These are phyloP conservation scores for Hydrophis major DNA, from an alignment of 2,797 vertebrate species.

Conservation along the genomic window DNA sequence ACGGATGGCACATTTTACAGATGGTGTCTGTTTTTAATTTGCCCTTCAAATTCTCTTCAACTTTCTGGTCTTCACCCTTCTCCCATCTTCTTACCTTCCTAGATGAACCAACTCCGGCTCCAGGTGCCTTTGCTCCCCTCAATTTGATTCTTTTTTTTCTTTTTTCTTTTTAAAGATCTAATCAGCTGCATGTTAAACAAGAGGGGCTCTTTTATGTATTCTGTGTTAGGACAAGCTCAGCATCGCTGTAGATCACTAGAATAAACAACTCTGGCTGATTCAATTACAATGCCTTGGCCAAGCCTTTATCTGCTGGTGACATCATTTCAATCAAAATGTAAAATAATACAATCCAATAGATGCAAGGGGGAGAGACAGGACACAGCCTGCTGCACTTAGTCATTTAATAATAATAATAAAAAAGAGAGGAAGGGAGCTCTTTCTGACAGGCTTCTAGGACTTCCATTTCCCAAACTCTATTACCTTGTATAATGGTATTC, in stretches of 20 bases:
- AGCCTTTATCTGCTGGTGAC: conserved; percentile 93
- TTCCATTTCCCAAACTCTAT: conserved; percentile 89
- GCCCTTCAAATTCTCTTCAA: conserved; percentile 6
- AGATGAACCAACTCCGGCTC: conserved; percentile 25
- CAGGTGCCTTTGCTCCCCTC: conserved; percentile 43
- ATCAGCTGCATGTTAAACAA: conserved; percentile 93
- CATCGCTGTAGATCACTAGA: conserved; percentile 88
- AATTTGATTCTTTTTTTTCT: conserved; percentile 58
- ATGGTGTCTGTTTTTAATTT: conserved; percentile 74
- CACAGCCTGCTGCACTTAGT: conserved; percentile 92
- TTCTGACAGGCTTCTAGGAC: conserved; percentile 86
- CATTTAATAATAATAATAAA: conserved; percentile 82
- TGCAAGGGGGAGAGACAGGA: conserved; percentile 91
- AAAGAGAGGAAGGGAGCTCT: conserved; percentile 77
- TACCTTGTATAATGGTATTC: conserved; percentile 89
- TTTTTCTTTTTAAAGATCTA: conserved; percentile 78
- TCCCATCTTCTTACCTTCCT: conserved; percentile 29
- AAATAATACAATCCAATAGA: conserved; percentile 98
- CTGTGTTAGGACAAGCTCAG: conserved; percentile 89
- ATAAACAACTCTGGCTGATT: conserved; percentile 96
- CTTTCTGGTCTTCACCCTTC: conserved; percentile 36
- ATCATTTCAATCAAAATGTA: conserved; percentile 99
- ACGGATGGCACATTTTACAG: conserved; percentile 90
- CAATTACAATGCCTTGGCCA: conserved; percentile 91
- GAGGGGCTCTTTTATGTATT: conserved; percentile 94